These are phyloP conservation scores for Campodea augens DNA, from an alignment of 1,140 invertebrate genomes.

Conservation along the genomic window DNA sequence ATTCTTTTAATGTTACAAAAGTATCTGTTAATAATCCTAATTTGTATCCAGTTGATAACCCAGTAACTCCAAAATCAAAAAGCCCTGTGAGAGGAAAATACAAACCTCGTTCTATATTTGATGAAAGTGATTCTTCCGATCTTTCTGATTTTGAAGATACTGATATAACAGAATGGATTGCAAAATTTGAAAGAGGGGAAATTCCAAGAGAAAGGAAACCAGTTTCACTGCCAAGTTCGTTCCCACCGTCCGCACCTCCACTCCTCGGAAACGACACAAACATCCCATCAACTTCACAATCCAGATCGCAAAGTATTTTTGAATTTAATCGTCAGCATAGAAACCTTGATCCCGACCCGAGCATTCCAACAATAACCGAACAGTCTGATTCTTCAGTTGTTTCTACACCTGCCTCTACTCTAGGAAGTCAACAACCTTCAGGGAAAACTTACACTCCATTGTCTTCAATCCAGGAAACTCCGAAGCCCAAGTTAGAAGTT, in stretches of 20 bases:
- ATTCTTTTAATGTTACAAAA: slow-evolving; percentile 36
- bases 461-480: slow-evolving; percentile 12
- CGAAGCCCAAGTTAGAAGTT: slow-evolving; percentile 11
- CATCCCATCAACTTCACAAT: slow-evolving; percentile 2
- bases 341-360: slow-evolving; percentile 18
- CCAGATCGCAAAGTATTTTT: slow-evolving; percentile 16
- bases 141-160: not conserved
- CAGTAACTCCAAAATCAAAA: too few species aligned
- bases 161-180: not conserved
- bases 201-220: slow-evolving; percentile 2
- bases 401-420: slow-evolving; percentile 16
- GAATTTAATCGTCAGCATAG: slow-evolving; percentile 13
- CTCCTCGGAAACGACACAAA: slow-evolving; percentile 5
- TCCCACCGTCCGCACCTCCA: slow-evolving; percentile 4
- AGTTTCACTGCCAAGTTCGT: slow-evolving; percentile 4
- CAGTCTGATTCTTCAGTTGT: slow-evolving; percentile 20
- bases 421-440: slow-evolving; percentile 11
- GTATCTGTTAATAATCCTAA: slow-evolving; percentile 23
- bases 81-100: too few species aligned
- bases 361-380: slow-evolving; percentile 21
- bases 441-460: slow-evolving; percentile 7
- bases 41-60: not conserved
- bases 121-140: not conserved
- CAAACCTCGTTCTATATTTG: too few species aligned
- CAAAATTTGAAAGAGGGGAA: slow-evolving; percentile 8